These are phyloP conservation scores for Agapornis roseicollis DNA, from an alignment of 2,113 vertebrate genomes.

Conservation along the genomic window DNA sequence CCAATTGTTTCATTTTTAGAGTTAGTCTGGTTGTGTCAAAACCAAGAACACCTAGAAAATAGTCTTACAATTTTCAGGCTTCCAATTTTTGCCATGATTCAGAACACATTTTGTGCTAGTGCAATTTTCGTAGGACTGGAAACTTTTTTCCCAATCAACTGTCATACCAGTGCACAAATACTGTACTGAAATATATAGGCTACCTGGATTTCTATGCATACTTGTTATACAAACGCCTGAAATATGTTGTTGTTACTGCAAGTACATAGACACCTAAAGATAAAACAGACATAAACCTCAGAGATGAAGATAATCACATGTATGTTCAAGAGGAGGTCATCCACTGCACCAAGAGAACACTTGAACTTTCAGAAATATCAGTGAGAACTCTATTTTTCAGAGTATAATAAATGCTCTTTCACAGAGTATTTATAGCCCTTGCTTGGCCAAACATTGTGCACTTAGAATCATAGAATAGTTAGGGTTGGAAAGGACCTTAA, in stretches of 20 bases:
- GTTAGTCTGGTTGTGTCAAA: neutral
- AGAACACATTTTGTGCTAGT: neutral
- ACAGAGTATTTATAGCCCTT: neutral
- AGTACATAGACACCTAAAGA: neutral
- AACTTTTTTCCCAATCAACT: neutral
- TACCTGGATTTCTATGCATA: neutral
- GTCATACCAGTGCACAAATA: accelerated
- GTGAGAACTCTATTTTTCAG: neutral
- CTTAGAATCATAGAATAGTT: too few relatives aligned
- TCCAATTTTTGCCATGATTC: neutral
- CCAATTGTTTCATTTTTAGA: neutral
- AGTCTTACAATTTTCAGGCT: neutral
- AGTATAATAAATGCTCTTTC: neutral
- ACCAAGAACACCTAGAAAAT: neutral
- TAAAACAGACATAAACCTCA: neutral
- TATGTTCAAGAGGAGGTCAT: neutral
- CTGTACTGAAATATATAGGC: neutral
- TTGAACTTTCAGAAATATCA: neutral
- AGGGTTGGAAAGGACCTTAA: too few relatives aligned
- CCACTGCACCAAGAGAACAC: neutral
- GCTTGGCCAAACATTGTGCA: neutral
- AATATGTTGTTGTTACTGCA: neutral
- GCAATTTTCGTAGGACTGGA: neutral
- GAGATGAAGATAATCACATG: neutral
- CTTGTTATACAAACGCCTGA: neutral